Evolutionary conservation across 2,113 vertebrate species (phyloP), one percentile per base, ranked within the genome.

Genomic region (Cololabis saira): DNA sequence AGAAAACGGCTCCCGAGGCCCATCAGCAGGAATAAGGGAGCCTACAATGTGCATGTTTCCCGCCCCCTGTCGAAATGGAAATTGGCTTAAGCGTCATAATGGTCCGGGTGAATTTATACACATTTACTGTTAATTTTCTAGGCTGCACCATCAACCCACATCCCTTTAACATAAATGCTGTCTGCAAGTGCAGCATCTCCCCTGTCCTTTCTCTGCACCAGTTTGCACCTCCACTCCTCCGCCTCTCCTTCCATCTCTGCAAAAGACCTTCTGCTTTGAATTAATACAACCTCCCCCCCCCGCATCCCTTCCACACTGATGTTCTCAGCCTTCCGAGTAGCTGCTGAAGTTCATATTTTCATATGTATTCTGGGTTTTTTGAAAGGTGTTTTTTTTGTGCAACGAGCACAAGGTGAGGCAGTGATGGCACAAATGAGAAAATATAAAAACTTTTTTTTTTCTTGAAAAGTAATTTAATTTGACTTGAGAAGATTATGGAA

Each of bases 321-420:
- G 22, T 61, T 70, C 19, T 61, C 45, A 58, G 82, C 55, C 54
- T 51, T 70, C n/a, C 40, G 49, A 7, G 10, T 37, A 40, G 37
- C 67, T 49, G 62, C 74, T 56, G 42, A 64, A 80, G 54, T 74
- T 30, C 78, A 79, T 51, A 66, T 71, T 64, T 22, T 59, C 52
- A 78, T 87, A 88, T 88, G 76, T 81, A 87, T 89, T 83, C 27
- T 16, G 78, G 86, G 89, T 85, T 53, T 80, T 74, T 7, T 71
- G 42, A 83, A 80, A 80, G 24, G 59, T 69, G 65, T 70, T 83
- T 54, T 62, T 48, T 54, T 62, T 48, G 61, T 54, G 57, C 61
- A 73, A 75, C 33, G 10, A 37, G 79, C 50, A 22, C 60, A 80
- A 57, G 43, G 42, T 70, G 49, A n/a, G 21, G 70, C 11, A 49